phyloP scores from a whole-genome alignment of 2,888 invertebrate species.

The Sclerodermus sp. region DNA sequence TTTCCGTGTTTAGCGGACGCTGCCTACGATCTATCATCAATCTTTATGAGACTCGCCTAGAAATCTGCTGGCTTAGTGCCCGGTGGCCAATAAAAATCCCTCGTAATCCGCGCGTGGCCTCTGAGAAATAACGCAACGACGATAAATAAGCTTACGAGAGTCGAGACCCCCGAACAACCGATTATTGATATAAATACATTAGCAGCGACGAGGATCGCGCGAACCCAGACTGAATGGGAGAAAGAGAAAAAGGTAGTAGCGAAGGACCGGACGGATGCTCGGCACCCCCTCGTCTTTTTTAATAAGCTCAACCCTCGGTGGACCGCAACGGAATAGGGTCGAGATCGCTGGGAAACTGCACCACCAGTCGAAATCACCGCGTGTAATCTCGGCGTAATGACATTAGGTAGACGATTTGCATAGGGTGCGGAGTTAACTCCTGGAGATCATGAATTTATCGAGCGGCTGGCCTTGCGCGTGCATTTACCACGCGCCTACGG shows the following conservation, averaged over 20 bases:
- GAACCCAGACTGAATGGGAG: not conserved
- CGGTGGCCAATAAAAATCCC: conserved; percentile 50
- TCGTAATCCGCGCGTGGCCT: conserved; percentile 42
- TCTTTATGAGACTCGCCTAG: conserved; percentile 39
- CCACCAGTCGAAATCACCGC: conserved; percentile 42
- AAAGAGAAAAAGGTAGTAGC: conserved; percentile 12
- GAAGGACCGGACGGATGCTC: conserved; percentile 15
- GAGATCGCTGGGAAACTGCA: conserved; percentile 48
- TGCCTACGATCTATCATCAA: conserved; percentile 32
- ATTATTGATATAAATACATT: conserved; percentile 24
- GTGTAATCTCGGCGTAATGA: conserved; percentile 54
- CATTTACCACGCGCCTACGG: conserved; percentile 1
- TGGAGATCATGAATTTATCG: conserved; percentile 52
- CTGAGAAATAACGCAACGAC: conserved; percentile 29
- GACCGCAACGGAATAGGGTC: conserved; percentile 11
- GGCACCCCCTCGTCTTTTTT: conserved; percentile 44
- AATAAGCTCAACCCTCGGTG: conserved; percentile 47
- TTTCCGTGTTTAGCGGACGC: too few species aligned
- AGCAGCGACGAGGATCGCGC: conserved; percentile 1
- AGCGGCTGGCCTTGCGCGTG: conserved; percentile 12
- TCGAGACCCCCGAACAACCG: conserved; percentile 12
- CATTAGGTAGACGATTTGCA: conserved; percentile 48
- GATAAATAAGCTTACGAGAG: conserved; percentile 50
- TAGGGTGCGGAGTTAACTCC: conserved; percentile 36
- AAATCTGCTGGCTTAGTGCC: conserved; percentile 18